phyloP scores from a whole-genome alignment of 2,113 vertebrate genomes.

The Neomonachus schauinslandi region DNA sequence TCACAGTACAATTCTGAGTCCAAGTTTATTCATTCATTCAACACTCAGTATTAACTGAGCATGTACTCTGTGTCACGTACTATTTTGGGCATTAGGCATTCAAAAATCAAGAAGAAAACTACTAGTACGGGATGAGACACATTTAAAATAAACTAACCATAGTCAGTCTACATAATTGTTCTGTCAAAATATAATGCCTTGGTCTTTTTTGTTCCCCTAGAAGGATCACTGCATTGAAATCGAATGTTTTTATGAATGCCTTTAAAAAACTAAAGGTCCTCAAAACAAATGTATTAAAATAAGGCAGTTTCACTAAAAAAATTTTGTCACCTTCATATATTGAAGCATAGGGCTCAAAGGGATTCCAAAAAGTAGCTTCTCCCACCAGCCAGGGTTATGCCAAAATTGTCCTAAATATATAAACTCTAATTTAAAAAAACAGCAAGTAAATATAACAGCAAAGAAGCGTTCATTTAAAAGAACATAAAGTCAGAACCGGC shows the following conservation, averaged over 20 bases:
- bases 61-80: neutral
- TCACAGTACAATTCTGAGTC: neutral
- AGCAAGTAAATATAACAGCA: neutral
- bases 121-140: neutral
- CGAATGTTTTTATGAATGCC: neutral
- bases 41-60: neutral
- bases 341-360: neutral
- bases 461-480: neutral
- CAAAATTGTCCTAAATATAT: neutral
- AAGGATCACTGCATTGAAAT: neutral
- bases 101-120: neutral
- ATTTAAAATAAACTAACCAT: conserved; percentile 21
- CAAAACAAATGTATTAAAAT: neutral
- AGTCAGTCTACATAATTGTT: neutral
- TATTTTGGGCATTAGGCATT: neutral
- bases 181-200: neutral
- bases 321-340: neutral
- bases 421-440: neutral
- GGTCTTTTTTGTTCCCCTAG: neutral
- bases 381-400: neutral
- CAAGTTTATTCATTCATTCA: neutral
- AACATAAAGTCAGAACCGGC: neutral
- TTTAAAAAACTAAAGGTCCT: neutral
- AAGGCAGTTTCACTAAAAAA: neutral
- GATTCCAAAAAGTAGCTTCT: neutral